These are phyloP conservation scores for Blennius ocellaris DNA, from an alignment of 2,113 vertebrate genomes.

Conservation along the genomic window DNA sequence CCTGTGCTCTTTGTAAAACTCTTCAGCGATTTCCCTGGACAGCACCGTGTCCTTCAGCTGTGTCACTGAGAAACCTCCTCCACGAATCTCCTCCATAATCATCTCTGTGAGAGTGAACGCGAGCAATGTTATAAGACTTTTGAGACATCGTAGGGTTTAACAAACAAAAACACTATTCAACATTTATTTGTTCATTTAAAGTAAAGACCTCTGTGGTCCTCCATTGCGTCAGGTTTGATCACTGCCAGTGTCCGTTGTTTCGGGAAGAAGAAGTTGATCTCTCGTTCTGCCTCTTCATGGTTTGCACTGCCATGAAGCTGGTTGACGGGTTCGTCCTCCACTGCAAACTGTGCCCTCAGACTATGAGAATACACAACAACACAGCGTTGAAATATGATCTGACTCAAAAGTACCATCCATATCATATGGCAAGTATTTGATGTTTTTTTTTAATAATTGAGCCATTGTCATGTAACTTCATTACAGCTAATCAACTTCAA, in stretches of 20 bases:
- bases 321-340: conserved; percentile 71
- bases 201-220: conserved; percentile 77
- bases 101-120: conserved; percentile 72
- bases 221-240: conserved; percentile 82
- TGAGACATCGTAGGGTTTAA: neutral
- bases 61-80: conserved; percentile 83
- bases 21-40: conserved; percentile 82
- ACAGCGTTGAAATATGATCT: conserved; percentile 7
- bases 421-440: conserved; percentile 7
- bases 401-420: neutral
- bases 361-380: conserved; percentile 57
- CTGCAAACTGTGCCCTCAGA: conserved; percentile 77
- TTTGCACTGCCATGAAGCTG: conserved; percentile 83
- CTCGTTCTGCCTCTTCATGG: conserved; percentile 74
- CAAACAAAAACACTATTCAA: neutral
- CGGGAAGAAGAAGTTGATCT: conserved; percentile 85
- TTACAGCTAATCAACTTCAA: too few species aligned
- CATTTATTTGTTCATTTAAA: neutral
- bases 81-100: conserved; percentile 84
- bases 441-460: neutral
- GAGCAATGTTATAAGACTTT: neutral
- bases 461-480: too few species aligned
- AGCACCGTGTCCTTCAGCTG: conserved; percentile 83
- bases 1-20: conserved; percentile 87
- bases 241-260: conserved; percentile 81